Evolutionary conservation across 2,797 vertebrate genomes (phyloP).

Genomic region (Nothura maculosa): DNA sequence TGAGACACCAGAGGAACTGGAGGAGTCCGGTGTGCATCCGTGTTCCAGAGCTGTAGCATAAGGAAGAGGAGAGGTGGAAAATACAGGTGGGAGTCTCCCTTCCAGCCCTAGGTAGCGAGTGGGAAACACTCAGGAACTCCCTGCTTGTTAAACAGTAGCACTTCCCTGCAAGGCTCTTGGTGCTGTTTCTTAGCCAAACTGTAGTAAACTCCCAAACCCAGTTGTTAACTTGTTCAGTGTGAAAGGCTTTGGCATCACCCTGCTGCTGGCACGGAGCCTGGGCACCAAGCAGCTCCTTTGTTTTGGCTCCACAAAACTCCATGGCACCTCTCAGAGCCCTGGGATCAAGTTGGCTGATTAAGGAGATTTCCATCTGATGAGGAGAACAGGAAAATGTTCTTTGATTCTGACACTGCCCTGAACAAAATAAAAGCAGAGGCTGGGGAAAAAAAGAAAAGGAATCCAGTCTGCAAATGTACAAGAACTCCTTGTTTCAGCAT

Average conservation of each 20-base stretch:
- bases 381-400: not conserved
- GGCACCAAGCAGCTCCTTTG: conserved; percentile 13
- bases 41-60: not conserved
- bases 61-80: not conserved
- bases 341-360: not conserved
- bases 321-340: not conserved
- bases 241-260: conserved; percentile 47
- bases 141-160: conserved; percentile 3
- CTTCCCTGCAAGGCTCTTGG: not conserved
- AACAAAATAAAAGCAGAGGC: not conserved
- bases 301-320: not conserved
- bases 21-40: not conserved
- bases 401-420: not conserved
- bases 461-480: not conserved
- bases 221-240: conserved; percentile 13
- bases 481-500: conserved; percentile 17
- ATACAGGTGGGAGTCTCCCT: not conserved
- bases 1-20: not conserved
- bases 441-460: not conserved
- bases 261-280: conserved; percentile 51
- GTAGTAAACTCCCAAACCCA: conserved; percentile 25
- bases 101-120: not conserved
- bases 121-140: not conserved
- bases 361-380: not conserved
- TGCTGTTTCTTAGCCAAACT: conserved; percentile 35